Evolutionary conservation across 2,797 vertebrate species (phyloP).

Genomic region (Tachyglossus aculeatus): DNA sequence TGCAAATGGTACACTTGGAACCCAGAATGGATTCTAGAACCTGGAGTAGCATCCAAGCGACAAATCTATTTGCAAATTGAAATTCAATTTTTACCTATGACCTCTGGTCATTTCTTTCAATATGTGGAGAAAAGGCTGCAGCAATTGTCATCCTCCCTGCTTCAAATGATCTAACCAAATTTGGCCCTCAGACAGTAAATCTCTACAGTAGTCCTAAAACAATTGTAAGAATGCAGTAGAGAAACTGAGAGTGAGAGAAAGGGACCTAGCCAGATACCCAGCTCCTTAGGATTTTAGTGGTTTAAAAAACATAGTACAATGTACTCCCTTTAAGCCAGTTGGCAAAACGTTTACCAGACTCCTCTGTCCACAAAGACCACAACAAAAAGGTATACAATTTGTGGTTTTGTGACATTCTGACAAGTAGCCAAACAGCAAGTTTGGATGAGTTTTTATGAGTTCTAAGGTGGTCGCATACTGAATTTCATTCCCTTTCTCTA

Average conservation of each 20-base stretch:
- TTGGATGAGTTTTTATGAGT: conserved; percentile 8
- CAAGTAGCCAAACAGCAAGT: not conserved
- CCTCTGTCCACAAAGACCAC: not conserved
- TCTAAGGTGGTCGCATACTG: conserved; percentile 5
- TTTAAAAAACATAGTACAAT: not conserved
- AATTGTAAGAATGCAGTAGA: not conserved
- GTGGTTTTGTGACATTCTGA: conserved; percentile 19
- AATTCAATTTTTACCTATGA: too few relatives aligned
- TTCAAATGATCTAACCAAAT: not conserved
- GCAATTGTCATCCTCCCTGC: not conserved
- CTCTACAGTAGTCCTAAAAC: not conserved
- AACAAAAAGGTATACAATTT: not conserved
- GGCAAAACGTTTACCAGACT: too few relatives aligned
- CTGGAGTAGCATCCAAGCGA: too few relatives aligned
- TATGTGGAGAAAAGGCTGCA: not conserved
- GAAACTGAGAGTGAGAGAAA: conserved; percentile 15
- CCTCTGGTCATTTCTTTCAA: too few relatives aligned
- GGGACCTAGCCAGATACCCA: not conserved
- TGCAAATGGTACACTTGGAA: too few relatives aligned
- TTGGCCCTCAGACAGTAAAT: not conserved
- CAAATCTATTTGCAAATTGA: too few relatives aligned
- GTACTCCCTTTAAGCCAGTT: too few relatives aligned
- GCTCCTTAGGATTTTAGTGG: not conserved
- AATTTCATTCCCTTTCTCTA: not conserved
- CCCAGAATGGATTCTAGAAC: too few relatives aligned